Evolutionary conservation across 2,797 vertebrate genomes (phyloP), one percentile per base, ranked within the genome.

Genomic region (Liasis olivaceus): DNA sequence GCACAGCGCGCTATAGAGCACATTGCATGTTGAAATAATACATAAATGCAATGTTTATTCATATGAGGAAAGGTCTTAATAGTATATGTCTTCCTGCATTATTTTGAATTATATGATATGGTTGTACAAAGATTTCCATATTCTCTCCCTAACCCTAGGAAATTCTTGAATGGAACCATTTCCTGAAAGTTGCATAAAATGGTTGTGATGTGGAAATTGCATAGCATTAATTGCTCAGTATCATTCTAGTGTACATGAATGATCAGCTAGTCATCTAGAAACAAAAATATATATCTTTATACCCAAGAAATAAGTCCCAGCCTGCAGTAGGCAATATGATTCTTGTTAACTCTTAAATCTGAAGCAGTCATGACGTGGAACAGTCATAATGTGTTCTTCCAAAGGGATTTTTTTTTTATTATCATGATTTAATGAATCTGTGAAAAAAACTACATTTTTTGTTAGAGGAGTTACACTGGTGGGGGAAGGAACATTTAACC

Each of bases 51-150:
- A 77, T 77, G 17, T 77, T 77, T 1, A 77, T 77, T 42, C 42
- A 77, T 59, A 91, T 42, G 14, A 51, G 85, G 47, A 77, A 93
- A 62, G 92, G 17, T 69, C 64, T 95, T 96, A 95, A 95, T 92
- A 22, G 59, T 66, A 24, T 13, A 66, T 14, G 4, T 69, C 5
- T 89, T 51, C 81, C 47, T 72, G 9, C 51, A 0, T 0, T 54
- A 58, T 2, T 20, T 77, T 89, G 36, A 42, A 90, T 0, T 0
- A 62, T 24, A 42, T 28, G 42, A 17, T 66, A 36, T 47, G 24
- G 31, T 36, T 69, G 31, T 59, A 11, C 42, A 20, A 60, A 86
- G 17, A 59, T 26, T 17, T 13, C 88, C 56, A 69, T 62, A 42
- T 81, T 56, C 58, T 92, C 66, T 42, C 24, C 42, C 62, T 86